A percentile compares a stretch with the other conserved stretches of the same genome.
Evolutionary conservation across 2,113 vertebrate genomes (phyloP).

Genomic region (Apistogramma diplotaenia): DNA sequence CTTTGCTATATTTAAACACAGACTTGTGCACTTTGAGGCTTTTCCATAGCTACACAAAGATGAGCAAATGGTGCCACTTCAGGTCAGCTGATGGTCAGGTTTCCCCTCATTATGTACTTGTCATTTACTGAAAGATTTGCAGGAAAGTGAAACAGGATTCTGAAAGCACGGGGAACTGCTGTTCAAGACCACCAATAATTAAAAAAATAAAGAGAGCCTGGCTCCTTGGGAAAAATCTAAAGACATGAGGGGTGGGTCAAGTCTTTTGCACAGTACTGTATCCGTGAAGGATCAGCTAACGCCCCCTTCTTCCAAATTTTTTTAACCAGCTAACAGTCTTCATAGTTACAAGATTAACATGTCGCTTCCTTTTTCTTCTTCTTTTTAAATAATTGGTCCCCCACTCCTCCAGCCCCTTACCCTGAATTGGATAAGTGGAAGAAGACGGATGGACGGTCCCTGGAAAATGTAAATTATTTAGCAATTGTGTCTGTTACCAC

Average conservation of each 20-base stretch:
- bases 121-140: background rate
- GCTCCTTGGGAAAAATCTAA: background rate
- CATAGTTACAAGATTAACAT: background rate
- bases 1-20: background rate
- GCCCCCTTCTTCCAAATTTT: background rate
- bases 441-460: background rate
- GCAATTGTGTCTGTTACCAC: background rate
- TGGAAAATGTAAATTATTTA: conserved; percentile 15
- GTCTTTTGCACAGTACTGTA: background rate
- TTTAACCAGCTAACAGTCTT: background rate
- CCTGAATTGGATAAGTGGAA: no score
- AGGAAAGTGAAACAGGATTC: no score
- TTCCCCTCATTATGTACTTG: background rate
- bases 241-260: background rate
- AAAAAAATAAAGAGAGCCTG: background rate
- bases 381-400: background rate
- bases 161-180: background rate
- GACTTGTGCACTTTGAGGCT: background rate
- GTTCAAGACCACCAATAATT: background rate
- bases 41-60: no score
- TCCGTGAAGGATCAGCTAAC: no score
- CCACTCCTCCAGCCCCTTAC: no score
- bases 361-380: background rate
- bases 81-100: background rate
- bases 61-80: background rate